Base-by-base conservation (phyloP, 2,888 invertebrate species). In the Noctua comes region DNA sequence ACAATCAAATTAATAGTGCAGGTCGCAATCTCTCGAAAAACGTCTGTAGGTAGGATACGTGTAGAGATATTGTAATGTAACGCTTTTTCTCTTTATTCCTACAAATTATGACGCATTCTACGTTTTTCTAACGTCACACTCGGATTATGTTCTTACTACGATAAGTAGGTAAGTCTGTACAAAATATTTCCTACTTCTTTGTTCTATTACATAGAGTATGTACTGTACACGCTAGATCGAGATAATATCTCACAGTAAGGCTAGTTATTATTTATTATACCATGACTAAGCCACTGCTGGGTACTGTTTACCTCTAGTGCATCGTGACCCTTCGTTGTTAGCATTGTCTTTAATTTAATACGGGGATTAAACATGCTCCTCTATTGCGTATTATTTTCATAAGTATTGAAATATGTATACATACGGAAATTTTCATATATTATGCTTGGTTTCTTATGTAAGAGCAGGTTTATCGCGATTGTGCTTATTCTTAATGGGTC, bases 141-240 rank as follows among this genome's bases (percentile, higher is more conserved):
- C 73, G 57, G 70, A 79, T 83, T 79, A 76, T 40, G 76, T 74
- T 83, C 59, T 48, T 59, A 73, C 48, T 78, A 74, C 64, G 16
- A 36, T 73, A 73, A 36, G 31, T 75, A 65, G 36, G 40, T 79
- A 82, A 48, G 74, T 77, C 66, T 27, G 73, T 76, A 76, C 82
- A 70, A 86, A 83, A 82, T 88, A 81, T 88, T 88, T 88, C 88
- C 88, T 88, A 87, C 73, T 88, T 88, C 88, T 88, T 88, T 88
- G 87, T 88, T 84, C 24, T 75, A 59, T 77, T 64, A 76, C 73
- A 27, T 73, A 77, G 43, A 73, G 21, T 57, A 51, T 18, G 48
- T 73, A 73, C 24, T 21, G 51, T 43, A 59, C 79, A 73, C 65
- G 82, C 68, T 80, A 82, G 77, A 87, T 83, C 77, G 69, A 73